phyloP scores from a whole-genome alignment of 2,113 vertebrate genomes.

The Hepsetus odoe region DNA sequence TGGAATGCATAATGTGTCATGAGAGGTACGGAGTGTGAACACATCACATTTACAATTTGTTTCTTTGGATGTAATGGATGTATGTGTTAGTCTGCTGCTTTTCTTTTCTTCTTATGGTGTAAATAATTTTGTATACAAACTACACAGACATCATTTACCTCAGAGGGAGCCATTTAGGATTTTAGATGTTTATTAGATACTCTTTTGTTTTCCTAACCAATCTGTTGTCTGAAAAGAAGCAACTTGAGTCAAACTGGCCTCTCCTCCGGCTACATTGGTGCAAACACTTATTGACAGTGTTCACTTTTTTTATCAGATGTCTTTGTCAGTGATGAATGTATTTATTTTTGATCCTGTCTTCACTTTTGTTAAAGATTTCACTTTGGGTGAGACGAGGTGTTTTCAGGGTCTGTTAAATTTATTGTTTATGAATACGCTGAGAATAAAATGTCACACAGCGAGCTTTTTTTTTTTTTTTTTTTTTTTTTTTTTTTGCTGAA shows the following conservation, averaged over 20 bases:
- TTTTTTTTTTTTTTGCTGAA: conserved; percentile 38
- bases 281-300: conserved; percentile 89
- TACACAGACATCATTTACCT: conserved; percentile 48
- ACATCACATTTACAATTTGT: conserved; percentile 33
- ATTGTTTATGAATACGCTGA: conserved; percentile 73
- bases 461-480: conserved; percentile 70
- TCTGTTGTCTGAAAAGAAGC: conserved; percentile 48
- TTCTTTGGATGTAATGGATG: not conserved
- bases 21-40: not conserved
- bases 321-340: conserved; percentile 90
- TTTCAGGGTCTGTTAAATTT: conserved; percentile 57
- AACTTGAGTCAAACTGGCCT: conserved; percentile 68
- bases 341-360: conserved; percentile 88
- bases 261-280: conserved; percentile 84
- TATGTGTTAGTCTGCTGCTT: conserved; percentile 48
- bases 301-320: conserved; percentile 87
- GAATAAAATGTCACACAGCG: conserved; percentile 81
- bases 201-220: conserved; percentile 27
- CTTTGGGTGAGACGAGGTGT: conserved; percentile 64
- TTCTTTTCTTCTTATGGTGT: conserved; percentile 18
- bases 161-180: conserved; percentile 37
- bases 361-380: conserved; percentile 74
- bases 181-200: conserved; percentile 1
- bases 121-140: conserved; percentile 46
- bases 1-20: conserved; percentile 15